Conservation (phyloP, 2,113 vertebrate species). For the Albula goreensis region DNA sequence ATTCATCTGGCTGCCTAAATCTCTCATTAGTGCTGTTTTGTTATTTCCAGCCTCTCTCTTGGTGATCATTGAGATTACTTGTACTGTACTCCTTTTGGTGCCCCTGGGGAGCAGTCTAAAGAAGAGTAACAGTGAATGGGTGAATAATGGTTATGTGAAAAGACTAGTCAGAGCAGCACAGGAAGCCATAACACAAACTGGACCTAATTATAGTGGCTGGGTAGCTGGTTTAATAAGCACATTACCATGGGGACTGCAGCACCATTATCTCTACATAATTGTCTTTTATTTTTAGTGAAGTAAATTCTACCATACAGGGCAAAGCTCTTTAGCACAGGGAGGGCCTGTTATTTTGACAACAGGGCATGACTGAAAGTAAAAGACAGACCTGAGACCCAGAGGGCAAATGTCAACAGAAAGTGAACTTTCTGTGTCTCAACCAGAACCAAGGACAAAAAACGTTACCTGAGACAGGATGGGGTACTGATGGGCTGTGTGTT, state of each 20-base stretch:
- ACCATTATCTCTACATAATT: slow-evolving; percentile 72
- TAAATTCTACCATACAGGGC: slow-evolving; percentile 55
- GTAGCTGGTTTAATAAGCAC: slow-evolving; percentile 65
- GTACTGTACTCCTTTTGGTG: background rate
- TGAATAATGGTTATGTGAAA: background rate
- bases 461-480: background rate
- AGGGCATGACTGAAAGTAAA: slow-evolving; percentile 14
- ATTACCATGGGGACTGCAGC: slow-evolving; percentile 61
- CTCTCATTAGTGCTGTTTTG: background rate
- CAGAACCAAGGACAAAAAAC: background rate
- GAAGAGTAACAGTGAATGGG: slow-evolving; percentile 8
- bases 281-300: slow-evolving; percentile 76
- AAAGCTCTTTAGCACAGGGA: slow-evolving; percentile 27
- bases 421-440: background rate
- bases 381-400: slow-evolving; percentile 16
- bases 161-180: slow-evolving; percentile 25
- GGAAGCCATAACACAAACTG: slow-evolving; percentile 39
- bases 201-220: slow-evolving; percentile 62
- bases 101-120: slow-evolving; percentile 65
- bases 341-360: slow-evolving; percentile 32
- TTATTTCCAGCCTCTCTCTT: background rate
- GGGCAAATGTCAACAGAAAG: background rate
- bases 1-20: background rate
- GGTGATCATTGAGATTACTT: background rate
- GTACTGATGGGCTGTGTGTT: background rate